Base-by-base conservation (phyloP, 2,797 vertebrate genomes). In the Melanotaenia boesemani region DNA sequence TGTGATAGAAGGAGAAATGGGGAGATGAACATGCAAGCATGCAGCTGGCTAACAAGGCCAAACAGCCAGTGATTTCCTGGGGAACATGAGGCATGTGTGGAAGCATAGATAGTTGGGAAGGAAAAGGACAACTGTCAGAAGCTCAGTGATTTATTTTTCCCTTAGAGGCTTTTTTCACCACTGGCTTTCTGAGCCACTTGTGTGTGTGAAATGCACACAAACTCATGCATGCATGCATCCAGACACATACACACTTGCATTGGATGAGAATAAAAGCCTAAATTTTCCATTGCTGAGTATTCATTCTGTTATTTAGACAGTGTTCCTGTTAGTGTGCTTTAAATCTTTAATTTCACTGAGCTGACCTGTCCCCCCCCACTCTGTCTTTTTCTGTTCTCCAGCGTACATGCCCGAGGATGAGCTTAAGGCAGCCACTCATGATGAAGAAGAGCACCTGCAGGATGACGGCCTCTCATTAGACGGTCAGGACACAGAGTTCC, bases 381-480 rank as follows among this genome's bases (percentile, higher is more conserved):
- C 32, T 75, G 64, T 85, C 50, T 63, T 85, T 94, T 92, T 96
- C 93, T 81, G 94, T 96, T 88, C 95, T 91, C 72, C 92, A 99
- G 98, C 98, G 80, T 99, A 99, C 85, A 96, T 98, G 95, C 97
- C 97, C 74, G 98, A 98, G 92, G 98, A 99, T 71, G 97, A 99
- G 93, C 86, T 99, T 93, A 99, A 99, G 95, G 96, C 96, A 79
- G 94, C 93, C 72, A 94, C 95, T 84, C 96, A 95, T 72, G 95
- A 97, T 90, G 96, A 96, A 89, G 93, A 94, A 85, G 97, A 96
- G 83, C 95, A 93, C 41, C 95, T 95, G 89, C 97, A 97, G 92
- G 97, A 98, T 78, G 96, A 97, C 54, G 96, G 96, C 88, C 95
- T 96, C 89, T 95, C 97, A 89, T 90, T 97, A 94, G 97, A 97